Percentiles rank a stretch among this genome's conserved stretches.
Conservation (phyloP, 2,797 vertebrate species). For the Sylvia borin region DNA sequence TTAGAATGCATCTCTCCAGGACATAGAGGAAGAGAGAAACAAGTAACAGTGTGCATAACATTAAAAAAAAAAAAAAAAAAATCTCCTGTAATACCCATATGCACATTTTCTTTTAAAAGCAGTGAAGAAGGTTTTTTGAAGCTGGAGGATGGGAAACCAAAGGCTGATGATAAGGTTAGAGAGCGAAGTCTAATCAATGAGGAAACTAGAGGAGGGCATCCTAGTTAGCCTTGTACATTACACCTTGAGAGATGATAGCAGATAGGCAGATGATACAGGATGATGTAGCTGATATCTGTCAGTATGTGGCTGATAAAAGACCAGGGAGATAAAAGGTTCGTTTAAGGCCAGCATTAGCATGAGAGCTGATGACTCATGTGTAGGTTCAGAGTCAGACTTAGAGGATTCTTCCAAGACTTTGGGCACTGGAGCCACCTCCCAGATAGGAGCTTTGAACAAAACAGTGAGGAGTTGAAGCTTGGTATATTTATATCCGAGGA, state of each 20-base stretch:
- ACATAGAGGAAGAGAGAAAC: background rate
- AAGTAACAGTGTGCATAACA: background rate
- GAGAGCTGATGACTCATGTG: background rate
- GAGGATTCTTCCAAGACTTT: background rate
- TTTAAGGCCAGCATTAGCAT: background rate
- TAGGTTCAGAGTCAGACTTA: background rate
- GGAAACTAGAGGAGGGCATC: background rate
- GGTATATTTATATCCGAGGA: background rate
- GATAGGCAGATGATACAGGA: background rate
- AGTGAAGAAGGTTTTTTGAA: background rate
- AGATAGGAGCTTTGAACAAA: background rate
- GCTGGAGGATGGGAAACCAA: background rate
- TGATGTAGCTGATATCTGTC: background rate
- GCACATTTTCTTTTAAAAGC: background rate
- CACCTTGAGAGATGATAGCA: background rate
- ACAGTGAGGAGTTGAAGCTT: background rate
- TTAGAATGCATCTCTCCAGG: background rate
- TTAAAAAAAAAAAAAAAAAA: background rate
- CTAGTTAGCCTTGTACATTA: background rate
- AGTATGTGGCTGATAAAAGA: background rate
- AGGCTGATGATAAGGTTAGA: background rate
- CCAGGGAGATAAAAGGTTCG: background rate
- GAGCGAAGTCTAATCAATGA: background rate
- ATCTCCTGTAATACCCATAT: fast-evolving
- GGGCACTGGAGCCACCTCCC: background rate